Evolutionary conservation across 2,113 vertebrate species (phyloP), one percentile per base, ranked within the genome.

Genomic region (Macroglossus sobrinus): DNA sequence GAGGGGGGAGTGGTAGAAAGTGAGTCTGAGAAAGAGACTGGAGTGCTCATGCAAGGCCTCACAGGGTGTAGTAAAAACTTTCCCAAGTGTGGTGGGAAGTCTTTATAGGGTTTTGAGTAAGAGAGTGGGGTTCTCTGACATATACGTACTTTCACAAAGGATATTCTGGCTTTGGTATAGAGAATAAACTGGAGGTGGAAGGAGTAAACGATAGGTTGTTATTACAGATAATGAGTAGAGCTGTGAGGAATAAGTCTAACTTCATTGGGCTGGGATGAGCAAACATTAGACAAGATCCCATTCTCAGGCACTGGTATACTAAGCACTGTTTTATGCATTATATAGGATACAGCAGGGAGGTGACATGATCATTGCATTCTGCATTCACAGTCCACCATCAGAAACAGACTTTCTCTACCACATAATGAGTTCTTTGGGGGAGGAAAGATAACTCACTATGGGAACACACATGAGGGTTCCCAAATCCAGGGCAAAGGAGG

Each of bases 41-140:
- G 10, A 43, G 30, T 22, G 26, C 69, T 43, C 12, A 7, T 12
- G 3, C 5, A 45, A 55, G 57, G 33, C 40, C 47, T 88, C 35
- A 1, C 1, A 33, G 2, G 0, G 1, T 26, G 2, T 64, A 3
- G 26, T 28, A 21, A 84, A 11, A n/a, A 43, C 21, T 74, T 63
- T 12, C 45, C 28, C 2, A 9, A 45, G 35, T 9, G 0, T 43
- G 30, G 21, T 16, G 30, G 9, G 81, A 38, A 68, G 8, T 8
- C 63, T 80, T 53, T 19, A 38, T 1, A 59, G 84, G n/a, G 1
- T n/a, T 61, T 57, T 90, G 57, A 69, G 28, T 71, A 63, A 85
- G 45, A 53, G 19, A 61, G 2, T 15, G 50, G 18, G 35, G 19
- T 76, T 15, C 43, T 84, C 45, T 43, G 22, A 79, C 35, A 47